Evolutionary conservation across 2,113 vertebrate genomes (phyloP).

Genomic region (Jacana jacana): DNA sequence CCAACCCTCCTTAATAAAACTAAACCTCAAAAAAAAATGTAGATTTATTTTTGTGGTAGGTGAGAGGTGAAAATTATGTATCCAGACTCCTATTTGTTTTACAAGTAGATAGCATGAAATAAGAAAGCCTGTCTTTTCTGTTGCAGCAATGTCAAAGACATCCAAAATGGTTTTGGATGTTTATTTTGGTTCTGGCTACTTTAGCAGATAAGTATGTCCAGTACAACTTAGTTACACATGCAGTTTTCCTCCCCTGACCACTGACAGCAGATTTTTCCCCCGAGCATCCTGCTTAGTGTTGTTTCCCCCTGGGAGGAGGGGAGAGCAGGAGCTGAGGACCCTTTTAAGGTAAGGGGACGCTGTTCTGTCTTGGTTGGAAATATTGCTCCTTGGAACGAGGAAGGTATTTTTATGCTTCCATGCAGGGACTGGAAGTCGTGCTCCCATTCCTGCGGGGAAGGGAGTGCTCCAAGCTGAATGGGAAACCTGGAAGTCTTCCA

Average conservation of each 20-base stretch:
- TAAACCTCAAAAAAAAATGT: background rate
- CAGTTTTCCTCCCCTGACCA: background rate
- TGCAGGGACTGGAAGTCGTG: background rate
- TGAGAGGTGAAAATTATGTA: background rate
- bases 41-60: background rate
- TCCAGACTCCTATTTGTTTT: background rate
- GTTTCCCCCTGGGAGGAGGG: background rate
- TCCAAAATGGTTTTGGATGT: accelerated
- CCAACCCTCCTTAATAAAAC: background rate
- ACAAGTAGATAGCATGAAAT: background rate
- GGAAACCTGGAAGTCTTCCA: background rate
- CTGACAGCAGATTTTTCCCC: background rate
- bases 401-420: background rate
- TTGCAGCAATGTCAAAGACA: background rate
- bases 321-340: background rate
- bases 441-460: background rate
- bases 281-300: background rate
- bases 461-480: background rate
- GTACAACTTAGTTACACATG: background rate
- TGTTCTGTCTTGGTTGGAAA: background rate
- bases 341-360: background rate
- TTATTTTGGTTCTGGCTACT: background rate
- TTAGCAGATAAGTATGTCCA: background rate
- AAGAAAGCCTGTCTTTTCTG: background rate
- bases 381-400: background rate